These are phyloP conservation scores for Pseudococcus longispinus DNA, from an alignment of 2,888 invertebrate species.

Conservation along the genomic window DNA sequence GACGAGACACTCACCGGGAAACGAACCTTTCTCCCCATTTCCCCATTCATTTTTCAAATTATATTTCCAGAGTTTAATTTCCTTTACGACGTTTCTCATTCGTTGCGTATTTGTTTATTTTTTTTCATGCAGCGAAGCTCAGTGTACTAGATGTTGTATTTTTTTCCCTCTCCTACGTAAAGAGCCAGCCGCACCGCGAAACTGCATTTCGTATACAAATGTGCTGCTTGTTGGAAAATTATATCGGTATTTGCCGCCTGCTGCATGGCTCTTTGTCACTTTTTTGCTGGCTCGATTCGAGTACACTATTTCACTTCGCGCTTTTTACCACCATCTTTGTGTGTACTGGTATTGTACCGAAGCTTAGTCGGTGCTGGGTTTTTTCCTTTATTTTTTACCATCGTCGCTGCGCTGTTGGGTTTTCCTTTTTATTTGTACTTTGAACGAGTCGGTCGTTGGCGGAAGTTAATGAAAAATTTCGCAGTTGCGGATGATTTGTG, in stretches of 20 bases:
- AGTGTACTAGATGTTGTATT: background rate
- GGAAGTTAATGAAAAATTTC: background rate
- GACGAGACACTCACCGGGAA: background rate
- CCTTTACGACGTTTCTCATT: background rate
- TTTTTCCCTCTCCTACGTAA: background rate
- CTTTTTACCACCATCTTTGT: background rate
- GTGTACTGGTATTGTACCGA: background rate
- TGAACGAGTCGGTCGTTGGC: background rate
- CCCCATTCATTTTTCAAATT: background rate
- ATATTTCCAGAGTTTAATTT: background rate
- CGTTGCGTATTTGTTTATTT: background rate
- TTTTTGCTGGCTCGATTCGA: background rate
- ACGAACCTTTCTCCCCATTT: background rate
- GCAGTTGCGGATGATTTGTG: background rate
- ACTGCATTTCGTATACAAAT: background rate
- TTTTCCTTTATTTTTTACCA: background rate
- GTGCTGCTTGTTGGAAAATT: background rate
- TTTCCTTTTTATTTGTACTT: background rate
- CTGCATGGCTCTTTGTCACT: background rate
- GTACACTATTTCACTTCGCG: background rate
- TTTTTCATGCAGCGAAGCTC: background rate
- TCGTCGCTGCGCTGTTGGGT: background rate
- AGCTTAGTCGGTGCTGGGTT: background rate
- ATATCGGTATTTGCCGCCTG: background rate
- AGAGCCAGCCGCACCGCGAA: background rate